Percentiles rank a stretch among this genome's conserved stretches.
Conservation (phyloP, 2,113 vertebrate species). For the Sarotherodon lohbergeri region DNA sequence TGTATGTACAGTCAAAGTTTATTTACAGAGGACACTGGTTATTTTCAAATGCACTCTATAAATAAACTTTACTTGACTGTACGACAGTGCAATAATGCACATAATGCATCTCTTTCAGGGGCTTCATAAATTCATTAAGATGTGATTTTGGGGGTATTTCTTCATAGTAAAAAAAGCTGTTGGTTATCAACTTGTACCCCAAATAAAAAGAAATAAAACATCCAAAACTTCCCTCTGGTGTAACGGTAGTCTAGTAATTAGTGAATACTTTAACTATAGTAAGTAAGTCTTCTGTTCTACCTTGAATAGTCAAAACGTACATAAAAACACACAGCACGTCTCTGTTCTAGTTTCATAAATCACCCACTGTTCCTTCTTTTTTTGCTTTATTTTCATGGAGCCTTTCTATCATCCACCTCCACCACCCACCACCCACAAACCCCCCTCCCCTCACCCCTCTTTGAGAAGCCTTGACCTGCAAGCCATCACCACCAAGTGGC, state of each 20-base stretch:
- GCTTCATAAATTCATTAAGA: neutral
- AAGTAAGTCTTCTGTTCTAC: neutral
- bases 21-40: neutral
- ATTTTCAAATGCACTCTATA: neutral
- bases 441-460: slow-evolving; percentile 55
- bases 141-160: neutral
- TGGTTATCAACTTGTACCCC: neutral
- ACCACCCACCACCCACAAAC: slow-evolving; percentile 40
- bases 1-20: neutral
- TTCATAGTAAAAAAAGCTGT: neutral
- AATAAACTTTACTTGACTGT: neutral
- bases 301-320: neutral
- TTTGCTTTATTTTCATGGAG: slow-evolving; percentile 52
- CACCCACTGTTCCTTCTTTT: slow-evolving; percentile 38
- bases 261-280: neutral
- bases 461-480: slow-evolving; percentile 59
- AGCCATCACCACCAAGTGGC: slow-evolving; percentile 68
- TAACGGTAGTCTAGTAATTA: neutral
- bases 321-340: neutral
- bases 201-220: neutral
- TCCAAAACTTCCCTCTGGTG: neutral
- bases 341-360: slow-evolving; percentile 25
- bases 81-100: neutral
- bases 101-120: neutral
- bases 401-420: slow-evolving; percentile 66